A percentile compares a stretch with the other conserved stretches of the same genome.
Evolutionary conservation across 2,113 vertebrate species (phyloP).

Genomic region (Dromaius novaehollandiae): DNA sequence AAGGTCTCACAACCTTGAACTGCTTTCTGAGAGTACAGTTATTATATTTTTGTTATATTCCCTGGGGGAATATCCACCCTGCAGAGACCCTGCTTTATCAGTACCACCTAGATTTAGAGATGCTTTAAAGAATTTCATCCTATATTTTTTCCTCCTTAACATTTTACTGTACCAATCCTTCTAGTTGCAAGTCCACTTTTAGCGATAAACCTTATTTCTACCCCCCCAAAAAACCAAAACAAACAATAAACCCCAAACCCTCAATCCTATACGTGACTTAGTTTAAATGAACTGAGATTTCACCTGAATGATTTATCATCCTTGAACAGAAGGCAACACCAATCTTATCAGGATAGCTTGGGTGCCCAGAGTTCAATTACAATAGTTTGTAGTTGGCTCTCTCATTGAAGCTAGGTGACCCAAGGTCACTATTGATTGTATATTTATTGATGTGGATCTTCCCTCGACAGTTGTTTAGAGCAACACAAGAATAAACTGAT

Average conservation of each 20-base stretch:
- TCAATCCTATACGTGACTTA: neutral
- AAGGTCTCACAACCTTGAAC: neutral
- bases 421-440: neutral
- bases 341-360: neutral
- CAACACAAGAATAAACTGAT: neutral
- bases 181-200: neutral
- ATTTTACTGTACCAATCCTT: neutral
- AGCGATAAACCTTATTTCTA: neutral
- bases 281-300: slow-evolving; percentile 22
- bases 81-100: neutral
- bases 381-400: neutral
- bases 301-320: slow-evolving; percentile 33
- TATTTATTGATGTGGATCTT: slow-evolving; percentile 10
- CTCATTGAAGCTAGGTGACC: slow-evolving; percentile 13
- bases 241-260: no score
- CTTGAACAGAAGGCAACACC: slow-evolving; percentile 7
- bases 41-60: neutral
- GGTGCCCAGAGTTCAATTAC: neutral
- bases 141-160: neutral
- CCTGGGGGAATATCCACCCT: neutral
- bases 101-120: neutral
- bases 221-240: neutral
- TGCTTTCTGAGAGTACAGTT: neutral
- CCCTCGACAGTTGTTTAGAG: neutral
- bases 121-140: neutral